Evolutionary conservation across 2,797 vertebrate species (phyloP).

Genomic region (Hephaestus fuliginosus): DNA sequence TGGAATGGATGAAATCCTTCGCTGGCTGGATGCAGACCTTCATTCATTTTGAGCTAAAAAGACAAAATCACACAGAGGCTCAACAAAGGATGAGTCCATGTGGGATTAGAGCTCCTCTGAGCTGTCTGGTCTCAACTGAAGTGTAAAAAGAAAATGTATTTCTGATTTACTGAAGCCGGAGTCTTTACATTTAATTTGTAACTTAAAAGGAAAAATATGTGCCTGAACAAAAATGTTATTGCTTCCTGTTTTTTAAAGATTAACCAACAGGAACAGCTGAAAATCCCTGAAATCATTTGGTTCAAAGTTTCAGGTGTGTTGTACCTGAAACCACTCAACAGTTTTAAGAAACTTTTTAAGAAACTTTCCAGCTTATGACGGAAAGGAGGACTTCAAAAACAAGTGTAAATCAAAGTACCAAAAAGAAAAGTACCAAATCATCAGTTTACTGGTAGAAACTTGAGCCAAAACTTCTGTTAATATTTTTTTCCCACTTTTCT

Average conservation of each 20-base stretch:
- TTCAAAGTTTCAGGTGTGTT: neutral
- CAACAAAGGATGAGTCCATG: constrained; percentile 39
- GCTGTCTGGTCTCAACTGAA: constrained; percentile 25
- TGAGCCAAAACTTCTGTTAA: no score
- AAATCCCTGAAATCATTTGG: neutral
- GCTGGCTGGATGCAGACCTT: constrained; percentile 53
- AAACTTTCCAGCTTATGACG: neutral
- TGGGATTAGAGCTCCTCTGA: constrained; percentile 49
- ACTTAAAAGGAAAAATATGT: constrained; percentile 29
- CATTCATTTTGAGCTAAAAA: constrained; percentile 56
- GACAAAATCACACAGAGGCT: constrained; percentile 55
- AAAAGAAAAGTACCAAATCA: neutral
- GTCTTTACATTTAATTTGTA: constrained; percentile 36
- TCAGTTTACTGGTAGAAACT: neutral
- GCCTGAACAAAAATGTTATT: neutral
- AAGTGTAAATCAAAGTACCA: neutral
- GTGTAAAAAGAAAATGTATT: constrained; percentile 18
- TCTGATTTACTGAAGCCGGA: constrained; percentile 32
- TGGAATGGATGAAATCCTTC: constrained; percentile 66
- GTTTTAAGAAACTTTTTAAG: neutral
- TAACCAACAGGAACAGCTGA: neutral
- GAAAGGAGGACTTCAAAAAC: neutral
- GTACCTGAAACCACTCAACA: neutral
- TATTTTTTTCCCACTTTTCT: no score
- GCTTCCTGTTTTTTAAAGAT: constrained; percentile 23